Base-by-base conservation (phyloP, 35 echinoderm and acorn worm genomes). In the Heliocidaris tuberculata region DNA sequence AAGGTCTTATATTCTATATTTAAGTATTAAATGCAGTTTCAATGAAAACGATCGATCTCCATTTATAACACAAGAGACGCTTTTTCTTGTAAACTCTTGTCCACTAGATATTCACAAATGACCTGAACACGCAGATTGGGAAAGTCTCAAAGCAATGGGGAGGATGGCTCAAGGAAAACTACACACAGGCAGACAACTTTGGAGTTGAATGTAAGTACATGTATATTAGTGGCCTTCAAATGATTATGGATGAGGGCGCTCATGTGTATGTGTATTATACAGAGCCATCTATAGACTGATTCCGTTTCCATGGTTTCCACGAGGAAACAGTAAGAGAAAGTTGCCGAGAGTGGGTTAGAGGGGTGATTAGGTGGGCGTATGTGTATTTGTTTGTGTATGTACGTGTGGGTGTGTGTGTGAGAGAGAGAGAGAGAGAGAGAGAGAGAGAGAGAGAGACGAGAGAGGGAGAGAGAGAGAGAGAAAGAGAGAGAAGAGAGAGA, bases 141-240 rank as follows among this genome's bases (percentile, higher is more conserved):
- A 94, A 94, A 49, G 86, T 96, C 0, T 94, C 92, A 24, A 96
- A 96, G 93, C 95, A 96, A 48, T 96, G 95, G 95, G 85, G 93
- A 30, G 95, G 95, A 16, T 90, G 47, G 19, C 27, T 90, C 2
- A 94, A 59, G 59, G 95, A 96, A 42, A 90, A 48, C 31, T 96
- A 88, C 85, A 94, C 95, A 47, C 47, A 96, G 12, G 95, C 95
- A 29, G 93, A 94, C 31, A 96, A 94, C 42, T 96, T 96, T 48
- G 95, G 95, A 93, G 88, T 93, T 16, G 70, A 92, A 50, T 95
- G 93, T 94, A 94, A 94, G 93, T 94, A 15, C 35, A 42, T 32
- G 24, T n/a, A n/a, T n/a, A n/a, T n/a, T n/a, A n/a, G n/a, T n/a
- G n/a, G n/a, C n/a, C n/a, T n/a, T n/a, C n/a, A n/a, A n/a, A n/a